A percentile compares a stretch with the other conserved stretches of the same genome.
phyloP scores from a whole-genome alignment of 2,797 vertebrate genomes.

The Chrosomus eos region DNA sequence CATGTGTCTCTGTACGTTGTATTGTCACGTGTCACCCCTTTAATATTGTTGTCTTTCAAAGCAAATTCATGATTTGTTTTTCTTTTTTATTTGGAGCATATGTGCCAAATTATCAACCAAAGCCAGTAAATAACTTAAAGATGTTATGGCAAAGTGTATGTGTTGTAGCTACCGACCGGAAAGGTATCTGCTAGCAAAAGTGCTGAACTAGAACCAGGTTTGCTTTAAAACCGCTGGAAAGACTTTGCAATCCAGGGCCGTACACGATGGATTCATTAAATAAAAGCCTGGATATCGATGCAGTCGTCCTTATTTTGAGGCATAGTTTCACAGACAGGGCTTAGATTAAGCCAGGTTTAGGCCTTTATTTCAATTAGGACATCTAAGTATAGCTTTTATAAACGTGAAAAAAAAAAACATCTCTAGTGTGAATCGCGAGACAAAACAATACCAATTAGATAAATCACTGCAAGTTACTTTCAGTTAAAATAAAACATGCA shows the following conservation, averaged over 20 bases:
- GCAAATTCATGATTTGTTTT: constrained; percentile 17
- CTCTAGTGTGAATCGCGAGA: no score
- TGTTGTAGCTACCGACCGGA: constrained; percentile 1
- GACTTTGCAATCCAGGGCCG: not conserved
- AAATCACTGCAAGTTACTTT: no score
- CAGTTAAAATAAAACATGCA: no score
- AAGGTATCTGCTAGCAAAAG: constrained; percentile 6
- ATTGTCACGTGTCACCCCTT: not conserved
- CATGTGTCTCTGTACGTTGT: not conserved
- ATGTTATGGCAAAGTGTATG: constrained; percentile 6
- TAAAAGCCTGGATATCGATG: constrained; percentile 10
- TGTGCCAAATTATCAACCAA: constrained; percentile 20
- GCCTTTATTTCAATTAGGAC: no score
- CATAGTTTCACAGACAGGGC: no score
- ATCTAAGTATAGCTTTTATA: no score
- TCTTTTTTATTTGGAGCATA: constrained; percentile 19
- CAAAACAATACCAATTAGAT: no score
- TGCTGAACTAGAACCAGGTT: constrained; percentile 28
- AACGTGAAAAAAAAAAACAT: no score
- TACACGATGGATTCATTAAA: constrained; percentile 4
- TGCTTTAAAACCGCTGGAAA: constrained; percentile 19
- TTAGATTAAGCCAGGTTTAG: no score
- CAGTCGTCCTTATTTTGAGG: not conserved
- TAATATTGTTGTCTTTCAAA: not conserved
- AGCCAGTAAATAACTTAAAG: constrained; percentile 31